Base-by-base conservation (phyloP, 2,797 vertebrate species). In the Eulemur coronatus region DNA sequence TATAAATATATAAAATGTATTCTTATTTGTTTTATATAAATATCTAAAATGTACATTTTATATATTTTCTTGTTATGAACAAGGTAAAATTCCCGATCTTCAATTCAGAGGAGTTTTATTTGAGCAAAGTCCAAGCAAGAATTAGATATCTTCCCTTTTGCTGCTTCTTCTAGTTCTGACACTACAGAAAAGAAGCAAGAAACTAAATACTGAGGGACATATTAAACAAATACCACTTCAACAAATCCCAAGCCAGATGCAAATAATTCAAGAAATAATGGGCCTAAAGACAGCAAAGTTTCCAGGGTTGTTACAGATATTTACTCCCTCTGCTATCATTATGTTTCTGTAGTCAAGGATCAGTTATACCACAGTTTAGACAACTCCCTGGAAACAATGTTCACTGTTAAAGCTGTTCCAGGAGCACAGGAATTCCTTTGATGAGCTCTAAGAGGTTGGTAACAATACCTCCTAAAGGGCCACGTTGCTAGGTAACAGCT, bases 401-500 rank as follows among this genome's bases (percentile, higher is more conserved):
- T 94, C 94, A 84, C 67, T 72, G 86, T 97, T 43, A 98, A 95
- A 28, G 38, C 86, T 67, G 94, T 90, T 88, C 7, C 28, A 95
- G 63, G 55, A 96, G 90, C 75, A 41, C 57, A 82, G 91, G 96
- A 97, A 97, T 98, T 97, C 97, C 96, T 98, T 98, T 96, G 98
- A 94, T 97, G 98, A 97, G 96, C 97, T 98, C 82, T 94, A 91
- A 98, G 92, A 91, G 98, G 94, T 73, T 10, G 84, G 98, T 98
- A 98, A 98, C 98, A 97, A 91, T 94, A 98, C 89, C 98, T 98
- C 93, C 96, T 97, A 96, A 98, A 88, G 81, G 95, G 97, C 35
- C 46, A 63, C 2, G 96, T 98, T 98, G 98, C 98, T 96, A 97
- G 95, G 98, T 97, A 98, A 98, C 98, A 93, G 92, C 72, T 97